phyloP scores from a whole-genome alignment of 1,140 invertebrate species.

The Drosophila biarmipes region DNA sequence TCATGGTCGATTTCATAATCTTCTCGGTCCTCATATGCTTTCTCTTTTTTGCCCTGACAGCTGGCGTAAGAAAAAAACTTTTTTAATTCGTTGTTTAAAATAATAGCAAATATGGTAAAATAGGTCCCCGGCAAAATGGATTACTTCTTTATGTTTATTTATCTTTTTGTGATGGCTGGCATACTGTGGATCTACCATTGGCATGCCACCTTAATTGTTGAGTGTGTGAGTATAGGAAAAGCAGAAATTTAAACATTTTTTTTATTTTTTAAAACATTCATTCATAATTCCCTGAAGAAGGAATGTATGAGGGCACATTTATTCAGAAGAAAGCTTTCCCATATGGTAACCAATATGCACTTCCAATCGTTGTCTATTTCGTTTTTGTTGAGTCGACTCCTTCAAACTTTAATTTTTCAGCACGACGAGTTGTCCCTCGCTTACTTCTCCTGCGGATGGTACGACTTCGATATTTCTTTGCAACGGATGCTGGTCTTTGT shows the following conservation, averaged over 20 bases:
- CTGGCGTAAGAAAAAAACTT: conserved; percentile 51
- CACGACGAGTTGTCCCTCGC: conserved; percentile 60
- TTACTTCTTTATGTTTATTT: conserved; percentile 70
- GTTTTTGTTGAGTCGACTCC: background rate
- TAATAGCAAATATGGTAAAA: background rate
- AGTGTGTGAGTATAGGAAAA: conserved; percentile 13
- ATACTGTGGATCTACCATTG: conserved; percentile 76
- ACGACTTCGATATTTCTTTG: conserved; percentile 45
- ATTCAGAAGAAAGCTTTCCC: background rate
- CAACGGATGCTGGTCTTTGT: conserved; percentile 59
- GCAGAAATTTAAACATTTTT: too few relatives aligned
- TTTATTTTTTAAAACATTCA: too few relatives aligned
- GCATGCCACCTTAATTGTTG: conserved; percentile 65
- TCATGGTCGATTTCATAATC: conserved; percentile 73
- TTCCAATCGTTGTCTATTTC: conserved; percentile 16
- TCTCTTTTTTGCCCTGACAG: conserved; percentile 62
- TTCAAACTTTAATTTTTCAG: conserved; percentile 24
- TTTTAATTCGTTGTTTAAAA: too few relatives aligned
- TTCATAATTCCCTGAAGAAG: too few relatives aligned
- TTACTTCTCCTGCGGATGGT: conserved; percentile 65
- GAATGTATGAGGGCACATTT: background rate
- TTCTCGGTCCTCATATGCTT: conserved; percentile 75
- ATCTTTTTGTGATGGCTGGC: conserved; percentile 68
- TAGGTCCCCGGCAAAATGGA: conserved; percentile 71
- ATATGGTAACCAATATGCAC: background rate